Evolutionary conservation across 1,140 invertebrate species (phyloP), one percentile per base, ranked within the genome.

Genomic region (Battus philenor): DNA sequence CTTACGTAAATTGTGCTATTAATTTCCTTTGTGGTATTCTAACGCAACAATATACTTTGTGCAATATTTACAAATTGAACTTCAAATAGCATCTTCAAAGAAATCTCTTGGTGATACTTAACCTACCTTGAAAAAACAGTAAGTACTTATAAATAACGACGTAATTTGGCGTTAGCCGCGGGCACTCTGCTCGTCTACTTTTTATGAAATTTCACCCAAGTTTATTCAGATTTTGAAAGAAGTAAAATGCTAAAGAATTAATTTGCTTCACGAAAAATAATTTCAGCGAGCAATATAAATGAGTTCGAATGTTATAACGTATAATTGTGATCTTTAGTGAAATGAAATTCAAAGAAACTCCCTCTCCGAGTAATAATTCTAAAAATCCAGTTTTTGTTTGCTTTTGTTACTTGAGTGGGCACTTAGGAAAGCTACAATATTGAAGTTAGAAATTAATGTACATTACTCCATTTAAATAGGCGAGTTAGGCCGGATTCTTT

Each of bases 181-280:
- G 80, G 76, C 69, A 26, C 52, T 60, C 45, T 52, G 54, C 57
- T 59, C 68, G 50, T 71, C 66, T 77, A 74, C 74, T 84, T 84
- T 82, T 80, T 72, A 73, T 68, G 62, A 84, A 81, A 79, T 77
- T 68, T 73, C 66, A 66, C 58, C 70, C 69, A 68, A 80, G 68
- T 71, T 80, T 81, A 80, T 76, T 77, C 73, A 76, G 59, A 76
- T 77, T 74, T 76, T 71, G 59, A 74, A 79, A 77, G 61, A 74
- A 81, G 74, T 78, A 84, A 78, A 73, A 84, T 78, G 59, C 70
- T 62, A 63, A 61, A 61, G 59, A 79, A 85, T 82, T 82, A 85
- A 85, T 85, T 85, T 81, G 53, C 62, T 79, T 82, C 66, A 65
- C 68, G 47, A 71, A 58, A 70, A 78, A 76, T 73, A 68, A 73